These are phyloP conservation scores for Lithosia quadra DNA, from an alignment of 2,888 invertebrate genomes.

Conservation along the genomic window DNA sequence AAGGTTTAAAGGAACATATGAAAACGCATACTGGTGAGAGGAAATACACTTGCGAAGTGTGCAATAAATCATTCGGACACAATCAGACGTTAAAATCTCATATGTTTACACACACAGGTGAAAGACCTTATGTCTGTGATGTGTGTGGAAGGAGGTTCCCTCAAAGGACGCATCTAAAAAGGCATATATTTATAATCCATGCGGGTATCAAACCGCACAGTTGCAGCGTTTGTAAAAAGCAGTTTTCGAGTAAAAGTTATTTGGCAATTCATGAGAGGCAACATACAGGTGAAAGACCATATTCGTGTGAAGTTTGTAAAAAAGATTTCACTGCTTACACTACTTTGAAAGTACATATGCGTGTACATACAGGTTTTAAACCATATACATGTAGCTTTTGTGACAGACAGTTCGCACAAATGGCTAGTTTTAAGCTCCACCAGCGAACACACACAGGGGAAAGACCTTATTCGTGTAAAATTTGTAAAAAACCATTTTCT, in stretches of 20 bases:
- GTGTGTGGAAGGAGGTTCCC: conserved; percentile 75
- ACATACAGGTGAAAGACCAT: conserved; percentile 76
- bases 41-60: conserved; percentile 69
- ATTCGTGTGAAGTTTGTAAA: conserved; percentile 75
- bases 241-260: conserved; percentile 80
- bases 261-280: conserved; percentile 75
- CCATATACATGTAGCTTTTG: conserved; percentile 77
- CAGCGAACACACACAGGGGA: conserved; percentile 79
- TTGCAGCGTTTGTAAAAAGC: conserved; percentile 74
- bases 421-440: conserved; percentile 79
- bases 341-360: conserved; percentile 78
- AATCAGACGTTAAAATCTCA: conserved; percentile 79
- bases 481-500: conserved; percentile 78
- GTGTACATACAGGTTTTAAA: conserved; percentile 77
- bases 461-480: conserved; percentile 69
- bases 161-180: conserved; percentile 75
- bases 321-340: conserved; percentile 79
- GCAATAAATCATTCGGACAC: conserved; percentile 73
- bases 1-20: conserved; percentile 77
- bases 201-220: conserved; percentile 71
- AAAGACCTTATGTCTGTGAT: conserved; percentile 77
- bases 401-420: conserved; percentile 74
- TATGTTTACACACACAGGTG: conserved; percentile 76
- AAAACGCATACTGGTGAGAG: conserved; percentile 75
- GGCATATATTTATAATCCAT: conserved; percentile 79